Conservation (phyloP, 2,888 invertebrate genomes). For the Apodemia zela region DNA sequence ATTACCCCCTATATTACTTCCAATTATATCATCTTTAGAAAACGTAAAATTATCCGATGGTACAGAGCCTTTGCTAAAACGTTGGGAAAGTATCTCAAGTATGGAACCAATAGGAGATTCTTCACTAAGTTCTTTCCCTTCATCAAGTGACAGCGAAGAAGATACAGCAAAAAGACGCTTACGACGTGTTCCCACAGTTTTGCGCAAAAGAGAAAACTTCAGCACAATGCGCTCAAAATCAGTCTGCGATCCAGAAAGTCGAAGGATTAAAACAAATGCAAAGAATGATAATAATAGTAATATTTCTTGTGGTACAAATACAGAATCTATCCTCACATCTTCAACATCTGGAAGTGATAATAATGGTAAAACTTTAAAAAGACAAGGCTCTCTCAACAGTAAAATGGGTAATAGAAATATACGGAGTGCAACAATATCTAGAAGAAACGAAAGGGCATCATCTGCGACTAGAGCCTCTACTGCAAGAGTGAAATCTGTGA, state of each 20-base stretch:
- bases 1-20: slow-evolving; percentile 86
- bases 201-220: slow-evolving; percentile 63
- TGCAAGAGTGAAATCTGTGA: slow-evolving; percentile 80
- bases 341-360: slow-evolving; percentile 73
- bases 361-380: slow-evolving; percentile 56
- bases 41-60: slow-evolving; percentile 65
- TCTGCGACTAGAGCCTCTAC: slow-evolving; percentile 82
- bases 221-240: slow-evolving; percentile 68
- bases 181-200: slow-evolving; percentile 63
- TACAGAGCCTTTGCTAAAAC: slow-evolving; percentile 63
- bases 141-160: slow-evolving; percentile 73
- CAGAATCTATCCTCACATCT: slow-evolving; percentile 66
- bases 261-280: slow-evolving; percentile 51
- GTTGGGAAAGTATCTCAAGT: slow-evolving; percentile 84
- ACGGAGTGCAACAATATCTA: slow-evolving; percentile 71
- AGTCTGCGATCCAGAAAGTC: slow-evolving; percentile 71
- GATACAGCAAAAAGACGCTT: slow-evolving; percentile 57
- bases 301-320: slow-evolving; percentile 64
- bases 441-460: slow-evolving; percentile 67
- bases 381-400: slow-evolving; percentile 63
- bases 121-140: slow-evolving; percentile 81
- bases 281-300: slow-evolving; percentile 66
- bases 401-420: slow-evolving; percentile 62
- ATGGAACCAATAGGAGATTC: slow-evolving; percentile 86
- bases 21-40: slow-evolving; percentile 84